Percentiles rank a stretch among this genome's conserved stretches.
These are phyloP conservation scores for Operophtera brumata DNA, from an alignment of 2,888 invertebrate genomes.

Conservation along the genomic window DNA sequence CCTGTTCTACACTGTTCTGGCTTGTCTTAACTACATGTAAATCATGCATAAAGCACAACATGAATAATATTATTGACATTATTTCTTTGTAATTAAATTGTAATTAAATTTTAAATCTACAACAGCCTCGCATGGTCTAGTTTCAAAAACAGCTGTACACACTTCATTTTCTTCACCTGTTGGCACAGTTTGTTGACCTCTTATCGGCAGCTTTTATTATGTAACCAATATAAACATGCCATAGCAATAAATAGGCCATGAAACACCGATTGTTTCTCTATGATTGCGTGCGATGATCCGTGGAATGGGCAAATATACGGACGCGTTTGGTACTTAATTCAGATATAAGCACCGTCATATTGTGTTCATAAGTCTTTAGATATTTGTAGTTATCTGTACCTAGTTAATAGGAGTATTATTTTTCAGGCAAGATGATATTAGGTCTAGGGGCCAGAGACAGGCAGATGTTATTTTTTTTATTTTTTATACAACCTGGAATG, in stretches of 20 bases:
- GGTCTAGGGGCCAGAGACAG: too few species aligned
- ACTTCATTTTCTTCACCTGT: slow-evolving; percentile 12
- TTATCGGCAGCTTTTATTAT: slow-evolving; percentile 21
- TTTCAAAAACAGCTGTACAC: slow-evolving; percentile 10
- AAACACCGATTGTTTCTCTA: neutral
- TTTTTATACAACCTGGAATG: too few species aligned
- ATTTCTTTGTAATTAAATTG: neutral
- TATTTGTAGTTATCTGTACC: too few species aligned
- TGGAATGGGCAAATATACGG: neutral
- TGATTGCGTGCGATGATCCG: neutral
- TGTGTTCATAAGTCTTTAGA: too few species aligned
- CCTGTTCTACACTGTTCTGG: too few species aligned
- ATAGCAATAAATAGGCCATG: slow-evolving; percentile 1
- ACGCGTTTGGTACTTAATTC: neutral
- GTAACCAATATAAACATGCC: slow-evolving; percentile 5
- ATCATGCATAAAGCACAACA: too few species aligned
- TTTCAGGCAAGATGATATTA: too few species aligned
- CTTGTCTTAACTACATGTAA: too few species aligned
- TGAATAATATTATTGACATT: neutral
- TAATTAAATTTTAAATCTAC: neutral
- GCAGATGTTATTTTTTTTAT: too few species aligned
- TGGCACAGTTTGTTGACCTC: slow-evolving; percentile 15
- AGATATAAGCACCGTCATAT: too few species aligned
- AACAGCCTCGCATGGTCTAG: neutral
- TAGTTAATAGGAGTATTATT: too few species aligned